Percentiles rank a stretch among this genome's conserved stretches.
These are phyloP conservation scores for Cliona cf. orientalis DNA, from an alignment of 37 sponge, comb jelly and placozoan genomes.

Conservation along the genomic window DNA sequence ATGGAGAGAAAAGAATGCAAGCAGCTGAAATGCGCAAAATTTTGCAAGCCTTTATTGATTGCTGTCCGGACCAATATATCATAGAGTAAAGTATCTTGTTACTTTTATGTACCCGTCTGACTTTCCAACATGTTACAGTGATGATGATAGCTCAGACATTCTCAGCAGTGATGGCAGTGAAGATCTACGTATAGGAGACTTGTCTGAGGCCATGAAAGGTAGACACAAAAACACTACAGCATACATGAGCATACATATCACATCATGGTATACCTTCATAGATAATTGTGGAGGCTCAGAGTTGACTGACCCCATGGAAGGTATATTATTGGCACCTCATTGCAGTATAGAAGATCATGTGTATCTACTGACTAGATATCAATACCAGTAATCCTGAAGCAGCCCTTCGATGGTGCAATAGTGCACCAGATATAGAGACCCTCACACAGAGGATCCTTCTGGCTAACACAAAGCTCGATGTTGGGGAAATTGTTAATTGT, in stretches of 20 bases:
- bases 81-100: background rate
- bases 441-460: background rate
- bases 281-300: too few species aligned
- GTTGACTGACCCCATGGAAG: too few species aligned
- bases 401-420: background rate
- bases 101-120: background rate
- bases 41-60: background rate
- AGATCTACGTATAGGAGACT: too few species aligned
- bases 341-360: too few species aligned
- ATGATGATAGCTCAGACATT: too few species aligned
- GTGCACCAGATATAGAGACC: background rate
- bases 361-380: too few species aligned
- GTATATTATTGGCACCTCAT: too few species aligned
- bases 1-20: constrained; percentile 11
- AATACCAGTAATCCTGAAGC: background rate
- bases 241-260: too few species aligned
- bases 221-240: too few species aligned
- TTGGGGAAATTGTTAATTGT: background rate
- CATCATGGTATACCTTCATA: too few species aligned
- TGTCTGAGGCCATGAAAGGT: too few species aligned
- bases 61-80: background rate
- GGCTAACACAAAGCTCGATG: background rate
- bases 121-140: background rate
- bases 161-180: background rate
- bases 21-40: constrained; percentile 3